Evolutionary conservation across 2,797 vertebrate species (phyloP).

Genomic region (Acipenser transmontanus): DNA sequence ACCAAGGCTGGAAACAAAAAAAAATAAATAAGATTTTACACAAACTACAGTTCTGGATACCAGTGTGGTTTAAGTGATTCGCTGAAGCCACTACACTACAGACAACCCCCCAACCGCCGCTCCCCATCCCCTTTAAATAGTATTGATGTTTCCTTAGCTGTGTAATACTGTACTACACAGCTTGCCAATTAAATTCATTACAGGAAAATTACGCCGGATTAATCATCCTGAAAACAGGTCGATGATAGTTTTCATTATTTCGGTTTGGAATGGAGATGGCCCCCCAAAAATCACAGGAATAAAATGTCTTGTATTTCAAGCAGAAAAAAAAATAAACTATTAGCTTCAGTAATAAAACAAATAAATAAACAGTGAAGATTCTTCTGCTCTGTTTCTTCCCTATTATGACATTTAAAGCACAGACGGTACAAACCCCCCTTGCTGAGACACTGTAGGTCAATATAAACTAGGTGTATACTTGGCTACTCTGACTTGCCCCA

Average conservation of each 20-base stretch:
- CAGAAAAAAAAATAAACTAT: not conserved
- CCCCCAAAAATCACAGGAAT: not conserved
- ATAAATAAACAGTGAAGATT: not conserved
- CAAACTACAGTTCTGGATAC: not conserved
- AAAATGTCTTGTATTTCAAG: not conserved
- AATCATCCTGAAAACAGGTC: not conserved
- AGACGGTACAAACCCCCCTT: too few relatives aligned
- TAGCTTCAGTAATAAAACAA: not conserved
- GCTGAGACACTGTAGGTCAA: too few relatives aligned
- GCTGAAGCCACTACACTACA: not conserved
- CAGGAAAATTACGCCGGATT: not conserved
- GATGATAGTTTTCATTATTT: not conserved
- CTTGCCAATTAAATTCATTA: constrained; percentile 1
- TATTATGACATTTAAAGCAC: too few relatives aligned
- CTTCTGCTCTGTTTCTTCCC: too few relatives aligned
- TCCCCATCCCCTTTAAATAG: not conserved
- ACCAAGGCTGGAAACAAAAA: not conserved
- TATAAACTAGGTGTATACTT: too few relatives aligned
- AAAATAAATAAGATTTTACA: not conserved
- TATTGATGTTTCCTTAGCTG: constrained; percentile 1
- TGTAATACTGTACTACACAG: constrained; percentile 2
- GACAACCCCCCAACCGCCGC: not conserved
- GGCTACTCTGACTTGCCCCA: too few relatives aligned
- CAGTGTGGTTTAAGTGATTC: not conserved
- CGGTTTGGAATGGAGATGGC: not conserved